Base-by-base conservation (phyloP, 2,113 vertebrate species). In the Gadus chalcogrammus region DNA sequence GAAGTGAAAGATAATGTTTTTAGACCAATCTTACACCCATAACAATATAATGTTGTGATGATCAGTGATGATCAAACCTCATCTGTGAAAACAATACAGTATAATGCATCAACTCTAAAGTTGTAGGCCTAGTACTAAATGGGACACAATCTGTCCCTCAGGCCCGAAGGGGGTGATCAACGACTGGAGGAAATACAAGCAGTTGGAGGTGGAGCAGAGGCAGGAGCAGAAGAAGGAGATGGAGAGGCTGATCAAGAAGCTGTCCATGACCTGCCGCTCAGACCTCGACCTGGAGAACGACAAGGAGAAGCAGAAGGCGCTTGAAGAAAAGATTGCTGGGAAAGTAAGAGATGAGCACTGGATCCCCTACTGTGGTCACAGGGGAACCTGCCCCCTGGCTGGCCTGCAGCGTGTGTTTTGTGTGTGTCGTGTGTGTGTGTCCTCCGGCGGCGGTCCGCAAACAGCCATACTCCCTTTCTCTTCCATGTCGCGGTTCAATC, bases 111-210 rank as follows among this genome's bases (percentile, higher is more conserved):
- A 58, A 7, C 16, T 16, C n/a, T 3, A 58, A 58, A 16, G 55
- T 6, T 17, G n/a, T 17, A 58, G 9, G n/a, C 4, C 61, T 15
- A 27, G 28, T 18, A 52, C 15, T 12, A 52, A 53, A 12, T 7
- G 15, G 62, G 28, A 15, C 5, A 4, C 31, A 24, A 48, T 0
- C 72, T 78, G 16, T 64, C 15, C 31, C 20, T 7, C 85, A 99
- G 97, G 97, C 75, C 97, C 97, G 9, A 99, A 99, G 85, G 97
- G 97, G 5, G 97, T 99, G 71, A 95, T 99, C 74, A 96, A 98
- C 16, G 97, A 99, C 87, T 99, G 97, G 97, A 87, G 97, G 20
- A 95, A 97, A 65, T 99, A 93, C 82, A 99, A 99, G 68, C 96
- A 99, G 76, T 81, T 99, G 89, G 95, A 99, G 79, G 97, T 94